A percentile compares a stretch with the other conserved stretches of the same genome.
Evolutionary conservation across 2,888 invertebrate genomes (phyloP).

Genomic region (Geophilus truncorum): DNA sequence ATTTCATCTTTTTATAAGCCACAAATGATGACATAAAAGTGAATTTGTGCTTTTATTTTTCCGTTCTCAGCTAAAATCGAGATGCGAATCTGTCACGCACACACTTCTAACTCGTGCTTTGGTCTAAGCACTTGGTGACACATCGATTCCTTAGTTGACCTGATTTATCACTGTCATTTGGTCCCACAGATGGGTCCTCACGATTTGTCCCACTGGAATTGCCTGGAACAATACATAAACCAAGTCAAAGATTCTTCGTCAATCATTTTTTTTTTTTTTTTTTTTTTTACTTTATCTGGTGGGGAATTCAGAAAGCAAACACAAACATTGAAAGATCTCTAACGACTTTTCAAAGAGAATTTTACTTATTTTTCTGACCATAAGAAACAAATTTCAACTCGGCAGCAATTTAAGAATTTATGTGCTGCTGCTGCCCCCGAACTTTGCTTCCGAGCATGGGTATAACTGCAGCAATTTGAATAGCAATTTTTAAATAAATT

Average conservation of each 20-base stretch:
- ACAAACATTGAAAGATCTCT: background rate
- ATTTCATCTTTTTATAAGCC: background rate
- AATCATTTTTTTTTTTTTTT: background rate
- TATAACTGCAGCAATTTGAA: too few relatives aligned
- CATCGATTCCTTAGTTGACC: background rate
- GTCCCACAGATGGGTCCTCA: background rate
- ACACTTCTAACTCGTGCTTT: background rate
- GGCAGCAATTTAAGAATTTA: too few relatives aligned
- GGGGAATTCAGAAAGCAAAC: background rate
- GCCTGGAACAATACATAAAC: background rate
- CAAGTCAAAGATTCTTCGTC: background rate
- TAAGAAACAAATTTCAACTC: too few relatives aligned
- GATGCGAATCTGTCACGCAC: slow-evolving; percentile 12
- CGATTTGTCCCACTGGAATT: slow-evolving; percentile 11
- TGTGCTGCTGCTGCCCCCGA: too few relatives aligned
- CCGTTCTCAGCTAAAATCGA: background rate
- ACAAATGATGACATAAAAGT: background rate
- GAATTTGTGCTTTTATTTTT: slow-evolving; percentile 22
- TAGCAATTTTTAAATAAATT: too few relatives aligned
- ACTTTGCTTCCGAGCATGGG: too few relatives aligned
- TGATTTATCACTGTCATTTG: slow-evolving; percentile 25
- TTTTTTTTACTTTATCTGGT: too few relatives aligned
- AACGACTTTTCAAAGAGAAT: too few relatives aligned
- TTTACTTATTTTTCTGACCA: too few relatives aligned
- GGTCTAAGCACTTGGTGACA: background rate